Conservation (phyloP, 1,140 invertebrate species). For the Pogonognathellus flavescens region DNA sequence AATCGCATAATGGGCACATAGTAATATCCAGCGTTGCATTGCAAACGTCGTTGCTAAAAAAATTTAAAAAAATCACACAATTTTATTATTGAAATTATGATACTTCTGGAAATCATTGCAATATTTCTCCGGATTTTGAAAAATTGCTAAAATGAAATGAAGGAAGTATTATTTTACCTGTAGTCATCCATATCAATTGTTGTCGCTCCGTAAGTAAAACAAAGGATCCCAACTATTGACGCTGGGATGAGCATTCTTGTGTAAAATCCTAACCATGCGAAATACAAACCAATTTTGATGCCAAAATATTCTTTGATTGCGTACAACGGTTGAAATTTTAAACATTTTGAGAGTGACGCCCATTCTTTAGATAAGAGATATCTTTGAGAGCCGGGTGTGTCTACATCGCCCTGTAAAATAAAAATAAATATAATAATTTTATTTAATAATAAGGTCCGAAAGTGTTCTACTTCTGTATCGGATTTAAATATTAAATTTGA, state of each 20-base stretch:
- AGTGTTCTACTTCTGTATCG: too few relatives aligned
- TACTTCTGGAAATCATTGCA: too few relatives aligned
- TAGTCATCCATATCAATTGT: slow-evolving; percentile 81
- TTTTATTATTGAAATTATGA: too few relatives aligned
- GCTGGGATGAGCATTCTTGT: slow-evolving; percentile 75
- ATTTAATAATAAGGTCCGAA: too few relatives aligned
- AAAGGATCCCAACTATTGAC: slow-evolving; percentile 73
- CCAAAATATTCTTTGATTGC: slow-evolving; percentile 76
- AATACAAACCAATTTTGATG: slow-evolving; percentile 77
- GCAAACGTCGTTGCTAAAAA: slow-evolving; percentile 85
- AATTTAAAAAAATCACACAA: neutral
- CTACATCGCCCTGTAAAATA: neutral
- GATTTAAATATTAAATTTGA: slow-evolving; percentile 51
- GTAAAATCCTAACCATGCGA: slow-evolving; percentile 78
- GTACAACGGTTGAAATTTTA: slow-evolving; percentile 65
- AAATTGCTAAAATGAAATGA: neutral
- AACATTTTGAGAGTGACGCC: too few relatives aligned
- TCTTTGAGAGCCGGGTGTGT: neutral
- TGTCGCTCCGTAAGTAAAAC: slow-evolving; percentile 76
- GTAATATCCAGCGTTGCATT: slow-evolving; percentile 72
- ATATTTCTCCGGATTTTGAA: too few relatives aligned
- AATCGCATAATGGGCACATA: slow-evolving; percentile 90
- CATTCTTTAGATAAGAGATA: too few relatives aligned
- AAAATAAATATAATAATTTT: too few relatives aligned
- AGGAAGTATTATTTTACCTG: slow-evolving; percentile 74